Base-by-base conservation (phyloP, 2,113 vertebrate genomes). In the Chiloscyllium plagiosum region DNA sequence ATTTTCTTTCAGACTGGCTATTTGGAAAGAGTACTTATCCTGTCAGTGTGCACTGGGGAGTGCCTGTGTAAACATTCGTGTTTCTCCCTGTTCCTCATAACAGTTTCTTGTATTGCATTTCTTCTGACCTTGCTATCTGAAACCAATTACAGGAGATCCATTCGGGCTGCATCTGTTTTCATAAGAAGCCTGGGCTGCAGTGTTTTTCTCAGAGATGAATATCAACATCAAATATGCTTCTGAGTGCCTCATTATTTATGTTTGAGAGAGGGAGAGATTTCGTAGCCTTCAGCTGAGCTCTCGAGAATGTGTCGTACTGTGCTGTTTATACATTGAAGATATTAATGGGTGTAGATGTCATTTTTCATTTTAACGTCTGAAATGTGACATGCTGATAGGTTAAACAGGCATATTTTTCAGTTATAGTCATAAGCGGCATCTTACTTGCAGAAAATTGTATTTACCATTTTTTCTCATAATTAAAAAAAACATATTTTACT, bases 211-310 rank as follows among this genome's bases (percentile, higher is more conserved):
- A 97, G 98, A 98, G 98, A 99, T 99, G 98, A 98, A 98, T 99
- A 99, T 99, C 99, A 99, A 98, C 98, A 99, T 99, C 98, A 99
- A 99, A 99, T 99, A 99, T 99, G 98, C 98, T 98, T 98, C 98
- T 99, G 98, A 99, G 98, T 99, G 99, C 98, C 99, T 99, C 99
- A 98, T 99, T 99, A 99, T 99, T 99, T 99, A 99, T 99, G 98
- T 98, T 98, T 97, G 97, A 95, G 94, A 97, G 97, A 97, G 94
- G 69, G 94, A 72, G 97, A 98, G 97, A 97, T 98, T 98, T 98
- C 97, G 98, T 98, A 98, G 98, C 98, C 98, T 98, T 98, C 98
- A 98, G 98, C 89, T 93, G 89, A 93, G 89, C 98, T 98, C 98
- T 98, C 98, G 98, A 98, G 98, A 99, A 99, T 99, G 99, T 98